Evolutionary conservation across 2,113 vertebrate genomes (phyloP).

Genomic region (Propithecus coquereli): DNA sequence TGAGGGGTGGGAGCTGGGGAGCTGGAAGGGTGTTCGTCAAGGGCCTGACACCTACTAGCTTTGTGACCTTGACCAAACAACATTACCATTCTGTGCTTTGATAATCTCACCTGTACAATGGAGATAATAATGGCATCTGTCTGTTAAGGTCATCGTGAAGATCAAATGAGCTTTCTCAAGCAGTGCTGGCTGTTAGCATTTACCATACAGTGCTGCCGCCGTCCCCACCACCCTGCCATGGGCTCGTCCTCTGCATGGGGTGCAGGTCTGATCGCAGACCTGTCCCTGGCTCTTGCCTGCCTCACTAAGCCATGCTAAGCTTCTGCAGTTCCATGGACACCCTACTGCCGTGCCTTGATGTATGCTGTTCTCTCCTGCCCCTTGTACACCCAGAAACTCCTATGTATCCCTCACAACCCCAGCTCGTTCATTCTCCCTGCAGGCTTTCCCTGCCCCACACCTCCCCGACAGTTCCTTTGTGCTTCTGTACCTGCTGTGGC

Average conservation of each 20-base stretch:
- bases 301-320: not conserved
- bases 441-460: not conserved
- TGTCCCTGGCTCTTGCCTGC: not conserved
- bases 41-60: not conserved
- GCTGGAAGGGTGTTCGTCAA: rapidly evolving
- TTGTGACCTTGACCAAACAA: not conserved
- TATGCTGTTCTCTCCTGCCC: not conserved
- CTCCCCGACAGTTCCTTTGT: rapidly evolving
- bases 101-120: not conserved
- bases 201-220: not conserved
- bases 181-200: not conserved
- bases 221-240: rapidly evolving
- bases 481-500: not conserved
- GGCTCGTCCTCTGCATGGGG: rapidly evolving
- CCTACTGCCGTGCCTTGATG: not conserved
- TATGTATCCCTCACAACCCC: not conserved
- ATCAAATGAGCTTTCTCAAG: not conserved
- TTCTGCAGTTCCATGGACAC: no score
- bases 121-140: not conserved
- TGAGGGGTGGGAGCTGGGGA: not conserved
- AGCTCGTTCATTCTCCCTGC: not conserved
- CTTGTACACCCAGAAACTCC: not conserved
- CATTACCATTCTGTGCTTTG: not conserved
- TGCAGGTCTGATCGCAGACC: not conserved
- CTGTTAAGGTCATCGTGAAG: not conserved